Percentiles rank a stretch among this genome's conserved stretches.
phyloP scores from a whole-genome alignment of 2,888 invertebrate genomes.

The Catonia carolina region DNA sequence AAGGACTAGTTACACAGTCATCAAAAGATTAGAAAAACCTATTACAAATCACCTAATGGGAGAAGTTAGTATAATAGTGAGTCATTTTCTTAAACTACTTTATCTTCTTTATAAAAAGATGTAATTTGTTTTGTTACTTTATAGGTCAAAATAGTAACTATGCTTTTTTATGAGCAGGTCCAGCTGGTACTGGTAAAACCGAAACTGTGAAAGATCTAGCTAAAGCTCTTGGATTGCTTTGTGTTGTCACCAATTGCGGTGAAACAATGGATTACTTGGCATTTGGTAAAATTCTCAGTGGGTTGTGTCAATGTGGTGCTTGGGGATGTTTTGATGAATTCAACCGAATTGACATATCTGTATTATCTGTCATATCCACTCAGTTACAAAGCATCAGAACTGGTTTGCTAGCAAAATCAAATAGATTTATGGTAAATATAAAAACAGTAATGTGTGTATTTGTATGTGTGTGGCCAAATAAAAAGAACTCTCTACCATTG shows the following conservation, averaged over 20 bases:
- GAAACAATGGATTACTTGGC: conserved; percentile 90
- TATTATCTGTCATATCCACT: conserved; percentile 86
- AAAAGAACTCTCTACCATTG: too few species aligned
- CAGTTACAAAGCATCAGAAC: conserved; percentile 85
- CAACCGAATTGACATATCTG: conserved; percentile 87
- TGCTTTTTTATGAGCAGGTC: conserved; percentile 47
- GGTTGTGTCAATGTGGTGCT: conserved; percentile 79
- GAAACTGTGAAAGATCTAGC: conserved; percentile 89
- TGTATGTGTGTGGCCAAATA: too few species aligned
- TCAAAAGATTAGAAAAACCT: too few species aligned
- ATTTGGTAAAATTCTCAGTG: conserved; percentile 66
- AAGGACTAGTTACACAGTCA: too few species aligned
- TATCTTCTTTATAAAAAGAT: too few species aligned
- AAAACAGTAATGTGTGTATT: neutral
- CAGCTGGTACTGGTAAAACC: conserved; percentile 81
- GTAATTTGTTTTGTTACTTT: too few species aligned
- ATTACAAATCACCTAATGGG: too few species aligned
- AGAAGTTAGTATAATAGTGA: too few species aligned
- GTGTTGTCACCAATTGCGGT: conserved; percentile 85
- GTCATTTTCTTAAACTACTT: too few species aligned
- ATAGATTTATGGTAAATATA: conserved; percentile 61
- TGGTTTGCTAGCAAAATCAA: conserved; percentile 67
- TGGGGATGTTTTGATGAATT: conserved; percentile 97
- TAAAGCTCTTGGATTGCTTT: conserved; percentile 75
- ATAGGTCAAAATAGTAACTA: too few species aligned